Percentiles rank a stretch among this genome's conserved stretches.
Evolutionary conservation across 1,140 invertebrate genomes (phyloP).

Genomic region (Microvelia longipes): DNA sequence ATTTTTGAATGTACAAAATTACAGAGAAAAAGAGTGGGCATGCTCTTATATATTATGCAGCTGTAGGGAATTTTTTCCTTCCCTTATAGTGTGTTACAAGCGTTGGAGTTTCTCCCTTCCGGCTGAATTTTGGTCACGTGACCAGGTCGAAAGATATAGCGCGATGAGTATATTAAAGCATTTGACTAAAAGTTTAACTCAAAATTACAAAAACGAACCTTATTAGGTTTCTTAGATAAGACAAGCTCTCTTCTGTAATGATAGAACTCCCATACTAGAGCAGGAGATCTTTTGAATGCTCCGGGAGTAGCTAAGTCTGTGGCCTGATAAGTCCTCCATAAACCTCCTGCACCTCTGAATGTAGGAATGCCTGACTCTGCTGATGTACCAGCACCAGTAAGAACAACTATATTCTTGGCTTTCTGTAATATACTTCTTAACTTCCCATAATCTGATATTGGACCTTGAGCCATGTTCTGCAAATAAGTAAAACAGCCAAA

Average conservation of each 20-base stretch:
- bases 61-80: too few species aligned
- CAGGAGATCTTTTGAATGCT: constrained; percentile 48
- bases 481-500: too few species aligned
- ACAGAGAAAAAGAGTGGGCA: too few species aligned
- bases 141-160: too few species aligned
- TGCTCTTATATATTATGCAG: too few species aligned
- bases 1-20: too few species aligned
- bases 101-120: too few species aligned
- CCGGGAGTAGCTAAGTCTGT: constrained; percentile 45
- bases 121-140: too few species aligned
- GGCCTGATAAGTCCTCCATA: constrained; percentile 56
- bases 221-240: constrained; percentile 44
- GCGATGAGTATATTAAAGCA: too few species aligned
- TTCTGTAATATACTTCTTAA: constrained; percentile 20
- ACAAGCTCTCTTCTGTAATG: constrained; percentile 54
- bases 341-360: constrained; percentile 58
- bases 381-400: constrained; percentile 63
- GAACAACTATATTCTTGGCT: constrained; percentile 44
- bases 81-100: too few species aligned
- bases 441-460: constrained; percentile 4
- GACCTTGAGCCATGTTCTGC: constrained; percentile 2
- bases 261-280: constrained; percentile 66
- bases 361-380: constrained; percentile 71
- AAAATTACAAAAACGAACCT: too few species aligned
- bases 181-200: too few species aligned